Evolutionary conservation across 92 coral and sea anemone genomes (phyloP).

Genomic region (Epizoanthus stellaris): DNA sequence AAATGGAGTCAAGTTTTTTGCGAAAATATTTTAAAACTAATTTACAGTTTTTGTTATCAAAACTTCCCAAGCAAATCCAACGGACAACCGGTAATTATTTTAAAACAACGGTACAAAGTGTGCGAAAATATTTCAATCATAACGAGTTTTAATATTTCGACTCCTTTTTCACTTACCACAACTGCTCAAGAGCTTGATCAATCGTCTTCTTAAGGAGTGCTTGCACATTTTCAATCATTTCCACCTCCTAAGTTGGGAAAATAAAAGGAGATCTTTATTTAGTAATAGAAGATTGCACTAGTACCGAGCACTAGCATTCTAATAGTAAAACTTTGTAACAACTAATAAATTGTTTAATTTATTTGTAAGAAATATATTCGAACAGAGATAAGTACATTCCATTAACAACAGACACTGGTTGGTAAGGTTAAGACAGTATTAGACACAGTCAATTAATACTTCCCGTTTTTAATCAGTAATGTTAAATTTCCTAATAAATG

Average conservation of each 20-base stretch:
- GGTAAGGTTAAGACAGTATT: too few species aligned
- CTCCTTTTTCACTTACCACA: constrained; percentile 72
- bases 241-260: constrained; percentile 74
- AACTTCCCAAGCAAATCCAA: neutral
- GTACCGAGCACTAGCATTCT: too few species aligned
- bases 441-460: neutral
- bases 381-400: too few species aligned
- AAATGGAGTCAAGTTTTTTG: too few species aligned
- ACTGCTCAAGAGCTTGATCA: constrained; percentile 91
- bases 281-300: neutral
- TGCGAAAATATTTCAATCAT: too few species aligned
- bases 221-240: constrained; percentile 90
- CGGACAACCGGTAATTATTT: neutral
- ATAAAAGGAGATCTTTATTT: neutral
- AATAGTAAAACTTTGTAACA: too few species aligned
- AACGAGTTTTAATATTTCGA: too few species aligned
- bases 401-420: too few species aligned
- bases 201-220: constrained; percentile 89
- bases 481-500: neutral
- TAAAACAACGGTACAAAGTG: neutral
- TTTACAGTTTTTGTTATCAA: neutral
- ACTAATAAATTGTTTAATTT: too few species aligned
- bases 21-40: too few species aligned
- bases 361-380: too few species aligned
- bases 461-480: neutral